Evolutionary conservation across 2,113 vertebrate genomes (phyloP).

Genomic region (Corydoras maculifer): DNA sequence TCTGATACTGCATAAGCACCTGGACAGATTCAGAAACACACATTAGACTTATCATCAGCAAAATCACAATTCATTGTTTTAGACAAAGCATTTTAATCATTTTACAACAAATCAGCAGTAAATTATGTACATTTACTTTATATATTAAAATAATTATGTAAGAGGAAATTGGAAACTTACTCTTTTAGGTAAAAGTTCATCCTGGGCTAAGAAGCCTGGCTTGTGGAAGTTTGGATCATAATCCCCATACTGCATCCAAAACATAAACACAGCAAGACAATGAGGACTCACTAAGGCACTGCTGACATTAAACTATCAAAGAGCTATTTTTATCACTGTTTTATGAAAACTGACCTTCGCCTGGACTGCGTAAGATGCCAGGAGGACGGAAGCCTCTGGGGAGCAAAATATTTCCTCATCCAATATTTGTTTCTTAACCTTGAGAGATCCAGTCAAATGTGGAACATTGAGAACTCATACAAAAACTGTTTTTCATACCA

Average conservation of each 20-base stretch:
- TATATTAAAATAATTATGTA: no score
- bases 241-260: constrained; percentile 73
- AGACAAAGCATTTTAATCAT: no score
- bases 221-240: constrained; percentile 84
- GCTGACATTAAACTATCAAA: background rate
- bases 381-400: constrained; percentile 82
- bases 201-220: constrained; percentile 80
- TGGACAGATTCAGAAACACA: constrained; percentile 37
- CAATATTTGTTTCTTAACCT: constrained; percentile 93
- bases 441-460: constrained; percentile 3
- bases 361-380: constrained; percentile 88
- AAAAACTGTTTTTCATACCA: background rate
- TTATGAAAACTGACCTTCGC: constrained; percentile 75
- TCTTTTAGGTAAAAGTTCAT: constrained; percentile 82
- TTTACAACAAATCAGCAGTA: no score
- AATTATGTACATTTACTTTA: no score
- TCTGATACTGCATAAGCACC: constrained; percentile 91
- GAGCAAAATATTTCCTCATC: constrained; percentile 92
- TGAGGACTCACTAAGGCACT: no score
- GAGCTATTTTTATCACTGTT: constrained; percentile 1
- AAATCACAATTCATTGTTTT: no score
- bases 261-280: background rate
- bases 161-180: constrained; percentile 54
- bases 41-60: no score
- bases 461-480: background rate